Conservation (phyloP, 2,797 vertebrate species). For the Lutjanus campechanus region DNA sequence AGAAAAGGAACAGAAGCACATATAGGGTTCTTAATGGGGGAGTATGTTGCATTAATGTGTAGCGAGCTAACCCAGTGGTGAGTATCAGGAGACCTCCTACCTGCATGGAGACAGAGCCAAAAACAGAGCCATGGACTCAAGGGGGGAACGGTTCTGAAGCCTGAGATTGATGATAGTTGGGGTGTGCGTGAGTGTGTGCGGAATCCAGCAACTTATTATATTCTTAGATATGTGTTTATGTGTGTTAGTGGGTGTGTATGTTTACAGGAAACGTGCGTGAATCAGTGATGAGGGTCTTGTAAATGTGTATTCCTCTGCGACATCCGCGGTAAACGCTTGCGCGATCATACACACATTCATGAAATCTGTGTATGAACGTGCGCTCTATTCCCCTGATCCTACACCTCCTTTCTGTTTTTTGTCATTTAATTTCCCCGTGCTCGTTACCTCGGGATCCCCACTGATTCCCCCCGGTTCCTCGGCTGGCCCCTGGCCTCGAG, state of each 20-base stretch:
- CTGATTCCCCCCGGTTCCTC: slow-evolving; percentile 58
- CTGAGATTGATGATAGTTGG: slow-evolving; percentile 86
- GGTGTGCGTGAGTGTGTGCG: slow-evolving; percentile 44
- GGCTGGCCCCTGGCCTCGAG: slow-evolving; percentile 67
- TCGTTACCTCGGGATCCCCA: slow-evolving; percentile 68
- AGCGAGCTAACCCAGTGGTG: slow-evolving; percentile 78
- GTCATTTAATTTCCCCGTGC: slow-evolving; percentile 78
- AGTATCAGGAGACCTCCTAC: slow-evolving; percentile 86
- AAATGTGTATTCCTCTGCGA: slow-evolving; percentile 31
- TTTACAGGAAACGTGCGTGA: slow-evolving; percentile 30
- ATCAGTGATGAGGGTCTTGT: slow-evolving; percentile 22
- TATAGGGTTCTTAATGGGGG: slow-evolving; percentile 64
- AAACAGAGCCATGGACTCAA: slow-evolving; percentile 82
- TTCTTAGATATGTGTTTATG: slow-evolving; percentile 50
- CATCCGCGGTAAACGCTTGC: slow-evolving; percentile 15
- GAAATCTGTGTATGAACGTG: slow-evolving; percentile 46
- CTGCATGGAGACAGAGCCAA: slow-evolving; percentile 81
- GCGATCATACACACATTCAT: slow-evolving; percentile 32
- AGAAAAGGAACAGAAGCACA: slow-evolving; percentile 37
- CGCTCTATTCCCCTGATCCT: slow-evolving; percentile 63
- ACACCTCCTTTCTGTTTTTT: slow-evolving; percentile 66
- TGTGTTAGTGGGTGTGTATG: slow-evolving; percentile 17
- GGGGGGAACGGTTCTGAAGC: slow-evolving; percentile 81
- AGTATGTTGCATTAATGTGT: slow-evolving; percentile 83
- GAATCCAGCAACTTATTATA: slow-evolving; percentile 41